Evolutionary conservation across 2,797 vertebrate genomes (phyloP), one percentile per base, ranked within the genome.

Genomic region (Phrynocephalus vlangalii): DNA sequence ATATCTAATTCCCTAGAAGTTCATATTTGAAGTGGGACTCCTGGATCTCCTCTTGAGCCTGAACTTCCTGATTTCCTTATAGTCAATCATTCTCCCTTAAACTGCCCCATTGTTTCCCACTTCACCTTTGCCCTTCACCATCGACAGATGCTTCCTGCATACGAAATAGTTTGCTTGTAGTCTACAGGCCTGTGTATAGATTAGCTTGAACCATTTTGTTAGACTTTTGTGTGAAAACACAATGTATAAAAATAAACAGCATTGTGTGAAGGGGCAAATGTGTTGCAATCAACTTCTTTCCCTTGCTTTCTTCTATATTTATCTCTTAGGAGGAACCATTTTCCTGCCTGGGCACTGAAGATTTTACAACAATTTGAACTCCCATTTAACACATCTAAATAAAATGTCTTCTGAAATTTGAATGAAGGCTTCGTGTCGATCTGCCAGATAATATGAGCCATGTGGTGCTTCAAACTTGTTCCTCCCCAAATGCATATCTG

Each of bases 131-230:
- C 94, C 95, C 95, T 90, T 52, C 70, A 77, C 80, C 89, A 91
- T 63, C 83, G 94, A 95, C 96, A 97, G 96, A 97, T 97, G 97
- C 96, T 97, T 97, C 97, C 96, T 96, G 96, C 94, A 94, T 91
- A 93, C 82, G 83, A 85, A 82, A 76, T 82, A 56, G 30, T 85
- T 85, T 88, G 83, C 87, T 88, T 88, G 76, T 82, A 88, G 83
- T 85, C 78, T 70, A 77, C 77, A 77, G 72, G 60, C 48, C 81
- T 85, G 78, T 81, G 60, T 85, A 88, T 82, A 88, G 87, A 88
- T 88, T 85, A 88, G 68, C 71, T 82, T 85, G 71, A 88, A 85
- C 87, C 78, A 81, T 85, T 85, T 81, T 85, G 83, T 88, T 82
- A 70, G 83, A 82, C 87, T 85, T 88, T 85, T 85, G 83, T 82